These are phyloP conservation scores for Xestobium rufovillosum DNA, from an alignment of 2,888 invertebrate species.

Conservation along the genomic window DNA sequence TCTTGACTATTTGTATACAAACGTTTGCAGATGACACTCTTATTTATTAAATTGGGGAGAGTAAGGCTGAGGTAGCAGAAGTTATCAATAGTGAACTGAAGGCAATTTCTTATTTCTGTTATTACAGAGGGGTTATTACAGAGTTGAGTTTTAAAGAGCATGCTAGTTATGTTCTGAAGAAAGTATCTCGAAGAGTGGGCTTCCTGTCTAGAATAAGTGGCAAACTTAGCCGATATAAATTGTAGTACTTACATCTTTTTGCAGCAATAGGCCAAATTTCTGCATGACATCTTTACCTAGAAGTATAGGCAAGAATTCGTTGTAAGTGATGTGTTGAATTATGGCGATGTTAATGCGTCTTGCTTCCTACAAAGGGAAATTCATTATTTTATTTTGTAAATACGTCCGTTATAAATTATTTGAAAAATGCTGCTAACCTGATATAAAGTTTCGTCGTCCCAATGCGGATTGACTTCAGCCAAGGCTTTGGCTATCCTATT, in stretches of 20 bases:
- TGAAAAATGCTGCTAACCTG: slow-evolving; percentile 46
- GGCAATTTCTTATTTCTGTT: slow-evolving; percentile 1
- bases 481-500: slow-evolving; percentile 75
- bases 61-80: not conserved
- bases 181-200: too few species aligned
- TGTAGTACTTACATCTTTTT: slow-evolving; percentile 57
- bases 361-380: slow-evolving; percentile 50
- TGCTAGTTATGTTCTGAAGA: too few species aligned
- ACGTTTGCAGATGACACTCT: too few species aligned
- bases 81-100: too few species aligned
- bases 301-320: slow-evolving; percentile 82
- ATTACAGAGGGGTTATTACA: not conserved
- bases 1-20: too few species aligned
- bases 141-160: too few species aligned
- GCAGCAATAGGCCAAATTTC: slow-evolving; percentile 76
- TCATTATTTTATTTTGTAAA: too few species aligned
- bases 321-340: slow-evolving; percentile 84
- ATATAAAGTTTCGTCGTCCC: slow-evolving; percentile 89
- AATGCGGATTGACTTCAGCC: slow-evolving; percentile 77
- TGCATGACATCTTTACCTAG: slow-evolving; percentile 88
- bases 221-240: not conserved
- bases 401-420: too few species aligned
- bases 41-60: too few species aligned
- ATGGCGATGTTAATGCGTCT: slow-evolving; percentile 77
- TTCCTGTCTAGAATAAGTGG: too few species aligned